Evolutionary conservation across 2,113 vertebrate genomes (phyloP).

Genomic region (Mandrillus leucophaeus): DNA sequence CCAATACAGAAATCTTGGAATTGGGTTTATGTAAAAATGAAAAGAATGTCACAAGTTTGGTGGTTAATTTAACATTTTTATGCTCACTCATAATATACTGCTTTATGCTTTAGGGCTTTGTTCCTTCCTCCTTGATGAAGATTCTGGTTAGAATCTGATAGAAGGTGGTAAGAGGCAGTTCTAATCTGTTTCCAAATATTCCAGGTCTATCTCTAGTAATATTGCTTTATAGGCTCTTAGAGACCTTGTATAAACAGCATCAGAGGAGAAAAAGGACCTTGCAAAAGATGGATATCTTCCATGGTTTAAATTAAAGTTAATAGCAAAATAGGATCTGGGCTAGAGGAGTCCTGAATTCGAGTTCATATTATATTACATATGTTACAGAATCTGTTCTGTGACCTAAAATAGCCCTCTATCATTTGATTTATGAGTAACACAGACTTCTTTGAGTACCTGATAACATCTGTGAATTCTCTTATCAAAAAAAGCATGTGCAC

Average conservation of each 20-base stretch:
- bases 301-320: background rate
- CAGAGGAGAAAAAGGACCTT: background rate
- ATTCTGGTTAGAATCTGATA: background rate
- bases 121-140: background rate
- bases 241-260: background rate
- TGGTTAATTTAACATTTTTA: background rate
- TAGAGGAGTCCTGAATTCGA: background rate
- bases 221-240: background rate
- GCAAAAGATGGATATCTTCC: background rate
- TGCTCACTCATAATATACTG: background rate
- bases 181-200: background rate
- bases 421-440: background rate
- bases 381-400: background rate
- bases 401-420: background rate
- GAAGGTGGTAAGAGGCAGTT: background rate
- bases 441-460: background rate
- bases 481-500: background rate
- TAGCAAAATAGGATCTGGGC: background rate
- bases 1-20: background rate
- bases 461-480: background rate
- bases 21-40: constrained; percentile 36
- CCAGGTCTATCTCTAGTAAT: background rate
- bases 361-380: background rate
- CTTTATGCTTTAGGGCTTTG: background rate
- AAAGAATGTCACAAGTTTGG: background rate